A percentile compares a stretch with the other conserved stretches of the same genome.
These are phyloP conservation scores for Maniola jurtina DNA, from an alignment of 1,140 invertebrate genomes.

Conservation along the genomic window DNA sequence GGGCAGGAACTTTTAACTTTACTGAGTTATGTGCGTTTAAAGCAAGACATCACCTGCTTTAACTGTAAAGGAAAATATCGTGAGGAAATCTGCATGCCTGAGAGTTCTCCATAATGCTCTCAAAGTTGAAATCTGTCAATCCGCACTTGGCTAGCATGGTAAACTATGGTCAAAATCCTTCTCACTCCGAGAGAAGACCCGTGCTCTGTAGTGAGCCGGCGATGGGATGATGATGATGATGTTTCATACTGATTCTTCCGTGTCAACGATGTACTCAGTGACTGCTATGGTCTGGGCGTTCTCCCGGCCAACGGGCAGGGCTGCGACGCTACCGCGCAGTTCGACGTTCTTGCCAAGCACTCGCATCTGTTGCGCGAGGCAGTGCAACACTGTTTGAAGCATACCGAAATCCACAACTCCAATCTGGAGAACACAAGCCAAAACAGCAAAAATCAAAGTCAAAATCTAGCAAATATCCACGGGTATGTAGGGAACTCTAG, in stretches of 20 bases:
- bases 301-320: constrained; percentile 39
- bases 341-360: constrained; percentile 80
- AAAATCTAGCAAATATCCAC: not conserved
- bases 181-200: too few species aligned
- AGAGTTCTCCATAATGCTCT: too few species aligned
- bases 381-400: constrained; percentile 86
- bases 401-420: constrained; percentile 90
- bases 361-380: constrained; percentile 83
- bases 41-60: too few species aligned
- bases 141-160: too few species aligned
- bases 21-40: too few species aligned
- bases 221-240: not conserved
- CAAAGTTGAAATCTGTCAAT: too few species aligned
- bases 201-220: too few species aligned
- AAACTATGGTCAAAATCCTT: too few species aligned
- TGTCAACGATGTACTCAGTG: constrained; percentile 56
- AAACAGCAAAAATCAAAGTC: not conserved
- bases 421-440: constrained; percentile 62
- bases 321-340: constrained; percentile 69
- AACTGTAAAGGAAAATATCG: too few species aligned
- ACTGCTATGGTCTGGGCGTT: constrained; percentile 50
- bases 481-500: too few species aligned
- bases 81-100: too few species aligned
- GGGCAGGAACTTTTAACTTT: too few species aligned
- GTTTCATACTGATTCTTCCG: constrained; percentile 27